Evolutionary conservation across 2,113 vertebrate species (phyloP).

Genomic region (Thamnaconus septentrionalis): DNA sequence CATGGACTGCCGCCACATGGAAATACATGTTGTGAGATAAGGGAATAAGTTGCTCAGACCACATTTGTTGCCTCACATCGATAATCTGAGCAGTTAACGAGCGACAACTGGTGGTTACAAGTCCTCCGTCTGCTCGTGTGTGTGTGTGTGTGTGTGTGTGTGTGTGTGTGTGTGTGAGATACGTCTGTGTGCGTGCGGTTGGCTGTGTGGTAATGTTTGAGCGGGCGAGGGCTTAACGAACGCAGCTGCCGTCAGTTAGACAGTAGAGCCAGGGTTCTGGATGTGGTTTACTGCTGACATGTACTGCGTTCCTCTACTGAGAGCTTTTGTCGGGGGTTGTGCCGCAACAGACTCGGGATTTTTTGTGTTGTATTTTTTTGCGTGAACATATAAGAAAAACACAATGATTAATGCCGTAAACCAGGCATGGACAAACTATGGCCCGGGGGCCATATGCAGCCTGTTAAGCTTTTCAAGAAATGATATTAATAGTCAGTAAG

Average conservation of each 20-base stretch:
- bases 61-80: slow-evolving; percentile 41
- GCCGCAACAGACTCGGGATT: too few relatives aligned
- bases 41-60: slow-evolving; percentile 26
- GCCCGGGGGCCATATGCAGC: too few relatives aligned
- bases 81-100: slow-evolving; percentile 55
- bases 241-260: slow-evolving; percentile 67
- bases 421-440: too few relatives aligned
- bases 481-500: too few relatives aligned
- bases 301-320: slow-evolving; percentile 3
- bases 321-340: too few relatives aligned
- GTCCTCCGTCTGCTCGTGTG: slow-evolving; percentile 18
- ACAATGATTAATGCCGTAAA: too few relatives aligned
- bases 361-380: too few relatives aligned
- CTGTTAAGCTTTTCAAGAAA: too few relatives aligned
- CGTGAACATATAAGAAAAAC: too few relatives aligned
- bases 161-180: slow-evolving; percentile 9
- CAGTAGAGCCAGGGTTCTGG: slow-evolving; percentile 33
- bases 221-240: slow-evolving; percentile 57
- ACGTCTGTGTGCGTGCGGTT: slow-evolving; percentile 34
- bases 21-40: slow-evolving; percentile 27
- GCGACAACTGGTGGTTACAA: slow-evolving; percentile 36
- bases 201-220: slow-evolving; percentile 57
- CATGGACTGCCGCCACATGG: too few relatives aligned
- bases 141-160: slow-evolving; percentile 23
- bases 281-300: slow-evolving; percentile 57